Conservation (phyloP, 35 echinoderm and acorn worm genomes). For the Amphiura filiformis region DNA sequence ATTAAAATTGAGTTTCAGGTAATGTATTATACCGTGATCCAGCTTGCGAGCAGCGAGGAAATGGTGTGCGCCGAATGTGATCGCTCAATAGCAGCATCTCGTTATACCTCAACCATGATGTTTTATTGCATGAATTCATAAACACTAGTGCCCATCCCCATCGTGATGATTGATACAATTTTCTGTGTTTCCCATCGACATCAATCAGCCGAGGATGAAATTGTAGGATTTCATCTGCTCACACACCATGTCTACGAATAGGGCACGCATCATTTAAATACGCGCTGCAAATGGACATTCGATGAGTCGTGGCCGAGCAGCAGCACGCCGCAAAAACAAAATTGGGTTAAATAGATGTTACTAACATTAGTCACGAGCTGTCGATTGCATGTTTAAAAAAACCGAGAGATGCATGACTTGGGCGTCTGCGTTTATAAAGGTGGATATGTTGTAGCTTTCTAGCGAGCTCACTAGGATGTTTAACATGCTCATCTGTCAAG, state of each 20-base stretch:
- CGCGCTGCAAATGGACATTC: conserved; percentile 3
- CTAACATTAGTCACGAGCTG: neutral
- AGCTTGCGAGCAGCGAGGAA: no score
- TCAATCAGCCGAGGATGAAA: conserved; percentile 6
- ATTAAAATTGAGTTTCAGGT: no score
- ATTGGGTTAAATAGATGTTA: conserved; percentile 13
- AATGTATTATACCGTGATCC: no score
- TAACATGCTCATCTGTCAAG: no score
- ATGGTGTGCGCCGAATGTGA: neutral
- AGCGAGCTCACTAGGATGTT: no score
- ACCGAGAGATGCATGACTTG: no score
- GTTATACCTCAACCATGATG: neutral
- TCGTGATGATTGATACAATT: neutral
- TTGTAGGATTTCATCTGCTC: conserved; percentile 3
- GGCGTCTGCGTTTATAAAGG: no score
- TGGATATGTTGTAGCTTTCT: no score
- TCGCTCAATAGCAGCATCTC: neutral
- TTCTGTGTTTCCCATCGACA: neutral
- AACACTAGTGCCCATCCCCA: neutral
- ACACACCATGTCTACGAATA: neutral
- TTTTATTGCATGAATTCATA: neutral
- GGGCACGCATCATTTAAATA: neutral
- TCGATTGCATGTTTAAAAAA: neutral
- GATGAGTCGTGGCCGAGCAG: neutral
- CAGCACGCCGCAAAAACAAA: neutral